These are phyloP conservation scores for Trididemnum miniatum DNA, from an alignment of 23 tunicate species.

Conservation along the genomic window DNA sequence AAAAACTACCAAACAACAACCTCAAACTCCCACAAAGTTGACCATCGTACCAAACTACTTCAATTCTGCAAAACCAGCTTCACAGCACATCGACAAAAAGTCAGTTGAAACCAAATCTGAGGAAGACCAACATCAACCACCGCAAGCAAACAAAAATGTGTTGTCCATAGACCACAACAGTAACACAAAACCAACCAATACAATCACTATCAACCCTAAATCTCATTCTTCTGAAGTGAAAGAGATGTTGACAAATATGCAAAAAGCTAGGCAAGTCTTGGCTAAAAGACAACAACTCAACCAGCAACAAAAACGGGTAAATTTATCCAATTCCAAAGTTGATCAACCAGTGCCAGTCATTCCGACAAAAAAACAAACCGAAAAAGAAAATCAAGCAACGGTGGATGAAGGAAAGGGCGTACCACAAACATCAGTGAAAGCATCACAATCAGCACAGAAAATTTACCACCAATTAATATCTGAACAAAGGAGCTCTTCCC, in stretches of 20 bases:
- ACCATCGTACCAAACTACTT: background rate
- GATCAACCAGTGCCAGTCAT: no score
- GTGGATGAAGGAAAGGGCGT: background rate
- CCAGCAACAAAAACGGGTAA: background rate
- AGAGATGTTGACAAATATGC: slow-evolving; percentile 57
- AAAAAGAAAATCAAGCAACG: background rate
- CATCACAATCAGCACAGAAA: background rate
- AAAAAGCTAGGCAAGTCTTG: slow-evolving; percentile 39
- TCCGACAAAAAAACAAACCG: background rate
- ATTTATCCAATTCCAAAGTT: background rate
- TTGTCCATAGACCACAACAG: background rate
- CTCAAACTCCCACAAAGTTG: background rate
- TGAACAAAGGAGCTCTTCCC: slow-evolving; percentile 10
- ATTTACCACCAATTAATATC: background rate
- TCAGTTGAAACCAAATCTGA: background rate
- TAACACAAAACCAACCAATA: background rate
- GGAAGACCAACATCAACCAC: background rate
- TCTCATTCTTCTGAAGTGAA: slow-evolving; percentile 18
- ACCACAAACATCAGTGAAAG: background rate
- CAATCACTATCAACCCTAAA: background rate
- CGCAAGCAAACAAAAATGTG: background rate
- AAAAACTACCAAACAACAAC: background rate
- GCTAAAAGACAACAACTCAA: slow-evolving; percentile 28
- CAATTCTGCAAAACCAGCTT: background rate
- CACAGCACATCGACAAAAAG: background rate